These are phyloP conservation scores for Charaxes varanes DNA, from an alignment of 1,140 invertebrate species.

Conservation along the genomic window DNA sequence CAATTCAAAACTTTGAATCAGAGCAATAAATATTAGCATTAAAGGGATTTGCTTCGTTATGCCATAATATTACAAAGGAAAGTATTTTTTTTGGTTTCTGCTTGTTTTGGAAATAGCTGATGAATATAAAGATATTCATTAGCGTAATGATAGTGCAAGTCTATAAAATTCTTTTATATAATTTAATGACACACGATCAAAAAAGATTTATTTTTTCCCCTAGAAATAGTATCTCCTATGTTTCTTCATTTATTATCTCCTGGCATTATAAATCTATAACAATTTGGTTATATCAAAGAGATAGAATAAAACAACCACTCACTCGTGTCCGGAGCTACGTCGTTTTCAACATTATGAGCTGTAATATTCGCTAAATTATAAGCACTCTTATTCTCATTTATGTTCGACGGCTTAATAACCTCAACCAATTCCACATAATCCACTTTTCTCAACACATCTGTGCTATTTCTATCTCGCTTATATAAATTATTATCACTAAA, in stretches of 20 bases:
- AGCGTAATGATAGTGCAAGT: too few species aligned
- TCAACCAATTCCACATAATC: constrained; percentile 66
- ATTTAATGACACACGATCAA: too few species aligned
- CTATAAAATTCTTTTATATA: too few species aligned
- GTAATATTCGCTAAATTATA: constrained; percentile 54
- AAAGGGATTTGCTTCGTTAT: too few species aligned
- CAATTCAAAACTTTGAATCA: too few species aligned
- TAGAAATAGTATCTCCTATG: too few species aligned
- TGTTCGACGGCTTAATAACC: constrained; percentile 36
- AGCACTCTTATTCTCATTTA: constrained; percentile 54
- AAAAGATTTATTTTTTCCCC: too few species aligned
- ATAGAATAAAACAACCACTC: constrained; percentile 32
- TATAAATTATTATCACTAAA: constrained; percentile 40
- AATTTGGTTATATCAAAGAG: neutral
- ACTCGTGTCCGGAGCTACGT: constrained; percentile 64
- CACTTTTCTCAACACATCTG: constrained; percentile 51
- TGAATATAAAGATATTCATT: too few species aligned
- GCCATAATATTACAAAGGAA: too few species aligned
- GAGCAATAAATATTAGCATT: too few species aligned
- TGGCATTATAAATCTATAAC: neutral
- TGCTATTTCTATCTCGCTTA: constrained; percentile 37
- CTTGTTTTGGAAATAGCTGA: too few species aligned
- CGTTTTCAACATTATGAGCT: constrained; percentile 63
- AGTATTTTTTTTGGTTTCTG: too few species aligned
- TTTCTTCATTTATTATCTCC: neutral